Evolutionary conservation across 2,888 invertebrate genomes (phyloP).

Genomic region (Empis livida): DNA sequence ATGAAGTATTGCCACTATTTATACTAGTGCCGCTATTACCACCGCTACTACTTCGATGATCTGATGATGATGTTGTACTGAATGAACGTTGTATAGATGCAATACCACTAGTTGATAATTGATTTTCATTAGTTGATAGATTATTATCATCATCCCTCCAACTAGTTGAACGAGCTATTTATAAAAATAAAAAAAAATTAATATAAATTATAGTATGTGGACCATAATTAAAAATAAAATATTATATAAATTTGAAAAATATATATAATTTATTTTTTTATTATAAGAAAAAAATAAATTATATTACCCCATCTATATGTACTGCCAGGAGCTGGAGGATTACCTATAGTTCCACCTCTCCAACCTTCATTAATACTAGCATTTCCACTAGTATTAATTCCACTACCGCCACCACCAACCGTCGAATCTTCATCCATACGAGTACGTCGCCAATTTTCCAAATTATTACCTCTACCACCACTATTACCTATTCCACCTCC

Average conservation of each 20-base stretch:
- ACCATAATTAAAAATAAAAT: too few species aligned
- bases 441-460: constrained; percentile 33
- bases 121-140: background rate
- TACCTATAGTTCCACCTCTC: constrained; percentile 9
- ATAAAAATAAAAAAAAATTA: constrained; percentile 6
- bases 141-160: constrained; percentile 31
- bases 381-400: constrained; percentile 10
- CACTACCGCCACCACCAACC: constrained; percentile 21
- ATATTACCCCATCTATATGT: constrained; percentile 28
- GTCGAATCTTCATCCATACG: constrained; percentile 24
- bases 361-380: constrained; percentile 13
- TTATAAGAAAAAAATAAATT: background rate
- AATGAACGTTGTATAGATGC: constrained; percentile 23
- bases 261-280: too few species aligned
- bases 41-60: constrained; percentile 15
- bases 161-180: constrained; percentile 29
- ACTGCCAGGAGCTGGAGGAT: constrained; percentile 2
- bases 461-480: constrained; percentile 16
- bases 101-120: constrained; percentile 5
- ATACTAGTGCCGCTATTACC: constrained; percentile 1
- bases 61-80: constrained; percentile 20
- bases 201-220: background rate
- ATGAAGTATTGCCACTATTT: background rate
- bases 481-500: constrained; percentile 11
- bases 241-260: background rate